Percentiles rank a stretch among this genome's conserved stretches.
Evolutionary conservation across 64 coral and sea anemone genomes (phyloP).

Genomic region (Exaiptasia diaphana): DNA sequence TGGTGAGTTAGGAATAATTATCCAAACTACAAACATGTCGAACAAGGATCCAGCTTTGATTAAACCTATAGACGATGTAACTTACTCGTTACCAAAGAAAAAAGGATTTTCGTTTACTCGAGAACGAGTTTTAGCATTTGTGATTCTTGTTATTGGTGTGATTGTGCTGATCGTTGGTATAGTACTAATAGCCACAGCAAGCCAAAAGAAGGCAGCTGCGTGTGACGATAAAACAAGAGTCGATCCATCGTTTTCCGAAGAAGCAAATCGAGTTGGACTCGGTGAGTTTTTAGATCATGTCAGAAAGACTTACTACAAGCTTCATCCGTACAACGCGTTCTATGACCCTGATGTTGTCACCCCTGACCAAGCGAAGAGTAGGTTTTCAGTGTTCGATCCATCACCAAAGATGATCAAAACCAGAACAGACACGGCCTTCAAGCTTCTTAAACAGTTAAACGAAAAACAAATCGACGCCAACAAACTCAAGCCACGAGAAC

Average conservation of each 20-base stretch:
- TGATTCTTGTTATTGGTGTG: constrained; percentile 9
- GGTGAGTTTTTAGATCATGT: constrained; percentile 53
- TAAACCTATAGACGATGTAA: no score
- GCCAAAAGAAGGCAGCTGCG: neutral
- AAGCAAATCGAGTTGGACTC: constrained; percentile 60
- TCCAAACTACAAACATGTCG: no score
- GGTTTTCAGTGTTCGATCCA: constrained; percentile 61
- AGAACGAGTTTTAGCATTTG: constrained; percentile 19
- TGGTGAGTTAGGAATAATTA: no score
- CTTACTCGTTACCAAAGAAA: neutral
- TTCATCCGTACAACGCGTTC: constrained; percentile 38
- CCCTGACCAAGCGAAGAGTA: neutral
- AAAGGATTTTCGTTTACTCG: neutral
- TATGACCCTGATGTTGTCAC: constrained; percentile 48
- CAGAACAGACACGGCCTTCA: constrained; percentile 49
- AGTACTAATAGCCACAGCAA: constrained; percentile 23
- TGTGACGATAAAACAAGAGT: neutral
- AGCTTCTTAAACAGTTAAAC: constrained; percentile 56
- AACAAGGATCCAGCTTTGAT: no score
- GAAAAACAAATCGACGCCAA: constrained; percentile 16
- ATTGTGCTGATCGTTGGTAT: constrained; percentile 38
- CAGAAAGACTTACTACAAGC: constrained; percentile 35
- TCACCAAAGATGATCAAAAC: constrained; percentile 43
- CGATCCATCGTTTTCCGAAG: constrained; percentile 1
- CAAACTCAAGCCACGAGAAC: constrained; percentile 63